Evolutionary conservation across 1,140 invertebrate species (phyloP), one percentile per base, ranked within the genome.

Genomic region (Sinella curviseta): DNA sequence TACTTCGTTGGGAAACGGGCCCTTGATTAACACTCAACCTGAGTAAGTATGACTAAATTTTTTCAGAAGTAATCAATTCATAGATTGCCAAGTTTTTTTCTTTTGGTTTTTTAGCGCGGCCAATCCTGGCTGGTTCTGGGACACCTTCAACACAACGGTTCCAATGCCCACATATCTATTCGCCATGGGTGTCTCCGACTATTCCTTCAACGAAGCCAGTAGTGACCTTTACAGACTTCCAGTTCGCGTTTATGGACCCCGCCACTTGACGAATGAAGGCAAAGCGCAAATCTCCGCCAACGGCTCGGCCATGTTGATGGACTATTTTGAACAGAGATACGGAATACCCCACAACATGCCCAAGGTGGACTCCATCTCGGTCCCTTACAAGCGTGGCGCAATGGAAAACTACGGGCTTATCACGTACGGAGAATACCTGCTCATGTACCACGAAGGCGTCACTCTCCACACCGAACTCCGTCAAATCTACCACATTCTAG

Each of bases 281-380:
- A 33, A 34, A 36, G 78, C 75, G 3, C 36, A 74, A 28, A 76
- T 75, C 16, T 30, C 78, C 20, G 78, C 81, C 0, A 57, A 80
- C 33, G 48, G 48, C 3, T 36, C 77, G 3, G 81, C 81, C 20
- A 75, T n/a, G 35, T 55, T 80, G 14, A 48, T 82, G 35, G 20
- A 55, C 16, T 73, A 36, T 39, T 82, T 78, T 73, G 81, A 82
- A 55, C 20, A 34, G 1, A 36, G 48, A 54, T 82, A 78, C 35
- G 36, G 78, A 0, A n/a, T 67, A n/a, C 30, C 31, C 12, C 76
- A 82, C 33, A 28, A 30, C 33, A 74, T 78, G 48, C 35, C 35
- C 0, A 82, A 82, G 36, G 26, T 80, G 33, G 81, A 82, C 55
- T 78, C 76, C 0, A 77, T 80, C 60, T 73, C 54, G n/a, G 77